Conservation (phyloP, 1,140 invertebrate species). For the Drosophila azteca region DNA sequence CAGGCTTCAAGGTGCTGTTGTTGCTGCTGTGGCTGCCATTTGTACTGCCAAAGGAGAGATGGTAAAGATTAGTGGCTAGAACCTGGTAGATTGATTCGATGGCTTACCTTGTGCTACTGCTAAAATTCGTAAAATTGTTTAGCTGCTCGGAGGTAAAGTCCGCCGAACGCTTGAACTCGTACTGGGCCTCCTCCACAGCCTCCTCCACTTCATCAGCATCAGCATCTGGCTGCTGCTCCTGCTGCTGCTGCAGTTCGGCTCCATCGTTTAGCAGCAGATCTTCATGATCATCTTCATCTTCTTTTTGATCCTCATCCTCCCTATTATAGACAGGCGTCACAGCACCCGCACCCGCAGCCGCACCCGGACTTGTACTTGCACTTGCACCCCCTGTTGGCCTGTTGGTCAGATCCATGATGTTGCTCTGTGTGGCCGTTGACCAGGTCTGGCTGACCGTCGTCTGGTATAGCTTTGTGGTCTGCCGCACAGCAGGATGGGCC, state of each 20-base stretch:
- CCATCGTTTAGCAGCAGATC: conserved; percentile 3
- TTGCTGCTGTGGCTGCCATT: conserved; percentile 41
- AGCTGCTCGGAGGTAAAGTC: conserved; percentile 59
- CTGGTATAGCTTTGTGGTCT: conserved; percentile 71
- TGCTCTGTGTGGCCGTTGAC: conserved; percentile 57
- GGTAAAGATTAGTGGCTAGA: not conserved
- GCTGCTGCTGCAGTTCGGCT: conserved; percentile 8
- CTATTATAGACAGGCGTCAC: conserved; percentile 13
- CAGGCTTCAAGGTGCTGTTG: conserved; percentile 10
- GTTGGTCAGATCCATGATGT: conserved; percentile 65
- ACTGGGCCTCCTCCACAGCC: conserved; percentile 37
- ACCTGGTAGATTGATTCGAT: not conserved
- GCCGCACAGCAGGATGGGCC: conserved; percentile 17
- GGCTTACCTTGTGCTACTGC: conserved; percentile 56
- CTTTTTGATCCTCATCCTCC: conserved; percentile 8
- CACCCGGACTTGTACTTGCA: not conserved
- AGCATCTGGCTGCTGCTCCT: not conserved
- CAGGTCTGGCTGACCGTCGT: conserved; percentile 64
- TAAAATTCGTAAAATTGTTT: conserved; percentile 74
- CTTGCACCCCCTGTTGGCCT: conserved; percentile 33
- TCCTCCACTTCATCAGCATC: conserved; percentile 13
- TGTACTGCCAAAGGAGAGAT: conserved; percentile 47
- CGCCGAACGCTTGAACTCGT: conserved; percentile 70
- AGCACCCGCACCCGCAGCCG: not conserved
- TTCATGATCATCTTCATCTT: conserved; percentile 1